These are phyloP conservation scores for Bombylius major DNA, from an alignment of 2,888 invertebrate species.

Conservation along the genomic window DNA sequence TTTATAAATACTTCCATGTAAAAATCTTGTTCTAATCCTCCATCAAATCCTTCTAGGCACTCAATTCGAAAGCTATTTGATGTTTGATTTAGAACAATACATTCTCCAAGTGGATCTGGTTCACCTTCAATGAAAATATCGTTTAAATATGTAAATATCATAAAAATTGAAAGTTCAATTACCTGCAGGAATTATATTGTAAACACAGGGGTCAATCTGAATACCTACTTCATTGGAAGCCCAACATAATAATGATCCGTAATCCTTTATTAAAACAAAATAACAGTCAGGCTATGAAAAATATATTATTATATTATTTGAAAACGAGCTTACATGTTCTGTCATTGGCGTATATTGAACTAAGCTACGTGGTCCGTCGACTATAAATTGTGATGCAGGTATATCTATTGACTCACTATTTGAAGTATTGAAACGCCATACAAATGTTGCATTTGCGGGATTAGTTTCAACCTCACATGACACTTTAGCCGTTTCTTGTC, in stretches of 20 bases:
- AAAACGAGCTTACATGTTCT: slow-evolving; percentile 38
- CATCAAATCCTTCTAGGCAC: slow-evolving; percentile 64
- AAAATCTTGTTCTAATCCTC: slow-evolving; percentile 60
- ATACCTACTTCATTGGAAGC: slow-evolving; percentile 59
- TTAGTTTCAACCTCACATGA: slow-evolving; percentile 65
- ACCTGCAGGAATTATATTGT: slow-evolving; percentile 62
- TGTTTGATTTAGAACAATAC: slow-evolving; percentile 60
- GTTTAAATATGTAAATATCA: not conserved
- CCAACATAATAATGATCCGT: slow-evolving; percentile 62
- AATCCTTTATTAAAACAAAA: slow-evolving; percentile 38
- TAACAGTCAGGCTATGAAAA: too few species aligned
- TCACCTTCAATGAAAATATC: slow-evolving; percentile 42
- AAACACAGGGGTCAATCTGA: slow-evolving; percentile 60
- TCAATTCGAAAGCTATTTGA: slow-evolving; percentile 57
- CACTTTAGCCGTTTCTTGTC: slow-evolving; percentile 53
- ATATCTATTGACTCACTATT: slow-evolving; percentile 53
- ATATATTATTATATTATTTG: too few species aligned
- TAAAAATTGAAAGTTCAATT: slow-evolving; percentile 7
- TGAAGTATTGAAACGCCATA: slow-evolving; percentile 67
- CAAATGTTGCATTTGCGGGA: slow-evolving; percentile 53
- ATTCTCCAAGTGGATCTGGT: slow-evolving; percentile 60
- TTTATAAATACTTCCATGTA: slow-evolving; percentile 54
- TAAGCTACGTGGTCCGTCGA: slow-evolving; percentile 49
- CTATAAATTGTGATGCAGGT: slow-evolving; percentile 46
- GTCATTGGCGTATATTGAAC: slow-evolving; percentile 59